Percentiles rank a stretch among this genome's conserved stretches.
phyloP scores from a whole-genome alignment of 2,797 vertebrate genomes.

The Labroides dimidiatus region DNA sequence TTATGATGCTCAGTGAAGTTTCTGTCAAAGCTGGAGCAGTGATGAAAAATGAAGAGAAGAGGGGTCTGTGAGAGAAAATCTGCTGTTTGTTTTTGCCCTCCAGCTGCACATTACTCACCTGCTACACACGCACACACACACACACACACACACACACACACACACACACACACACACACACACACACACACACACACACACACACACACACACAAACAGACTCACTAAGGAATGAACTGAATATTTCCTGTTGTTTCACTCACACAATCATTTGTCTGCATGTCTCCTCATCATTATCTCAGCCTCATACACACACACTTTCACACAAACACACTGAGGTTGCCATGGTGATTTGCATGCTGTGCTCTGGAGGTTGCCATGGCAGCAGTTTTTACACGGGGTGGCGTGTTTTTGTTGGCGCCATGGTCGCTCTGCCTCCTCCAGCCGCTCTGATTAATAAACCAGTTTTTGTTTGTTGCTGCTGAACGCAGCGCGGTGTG shows the following conservation, averaged over 20 bases:
- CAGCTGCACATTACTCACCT: conserved; percentile 15
- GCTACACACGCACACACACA: not conserved
- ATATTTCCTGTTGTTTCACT: conserved; percentile 1
- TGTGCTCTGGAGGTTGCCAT: conserved; percentile 68
- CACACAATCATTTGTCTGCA: conserved; percentile 13
- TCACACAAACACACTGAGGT: conserved; percentile 40
- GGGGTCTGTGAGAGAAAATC: conserved; percentile 7
- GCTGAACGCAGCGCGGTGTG: conserved; percentile 23
- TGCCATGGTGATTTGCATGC: conserved; percentile 54
- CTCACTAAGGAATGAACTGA: not conserved
- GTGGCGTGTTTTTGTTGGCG: conserved; percentile 43
- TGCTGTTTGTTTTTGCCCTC: conserved; percentile 4
- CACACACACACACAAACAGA: too few relatives aligned
- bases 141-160: too few relatives aligned
- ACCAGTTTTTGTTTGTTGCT: conserved; percentile 8
- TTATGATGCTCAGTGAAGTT: not conserved
- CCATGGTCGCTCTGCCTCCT: conserved; percentile 3
- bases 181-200: too few relatives aligned
- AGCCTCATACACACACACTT: not conserved
- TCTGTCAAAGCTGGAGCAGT: not conserved
- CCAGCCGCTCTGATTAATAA: conserved; percentile 21
- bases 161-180: not conserved
- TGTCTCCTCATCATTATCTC: conserved; percentile 4
- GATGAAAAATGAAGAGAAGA: not conserved
- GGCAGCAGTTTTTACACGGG: conserved; percentile 58